These are phyloP conservation scores for Mnemiopsis leidyi DNA, from an alignment of 37 sponge, comb jelly and placozoan species.

Conservation along the genomic window DNA sequence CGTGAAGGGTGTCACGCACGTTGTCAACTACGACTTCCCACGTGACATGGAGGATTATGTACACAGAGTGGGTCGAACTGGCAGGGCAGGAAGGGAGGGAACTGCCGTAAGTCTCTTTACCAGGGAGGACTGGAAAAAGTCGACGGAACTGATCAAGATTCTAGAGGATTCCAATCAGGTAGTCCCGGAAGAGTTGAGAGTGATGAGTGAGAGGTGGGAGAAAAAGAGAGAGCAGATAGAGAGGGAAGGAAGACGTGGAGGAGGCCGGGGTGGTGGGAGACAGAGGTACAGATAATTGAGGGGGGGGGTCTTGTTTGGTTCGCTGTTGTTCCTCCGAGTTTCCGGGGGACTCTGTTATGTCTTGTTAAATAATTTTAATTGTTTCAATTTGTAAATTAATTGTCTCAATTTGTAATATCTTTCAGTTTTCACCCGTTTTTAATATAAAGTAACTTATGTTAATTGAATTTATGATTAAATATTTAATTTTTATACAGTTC, in stretches of 20 bases:
- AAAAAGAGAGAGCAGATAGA: slow-evolving; percentile 69
- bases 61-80: slow-evolving; percentile 94
- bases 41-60: slow-evolving; percentile 95
- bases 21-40: slow-evolving; percentile 94
- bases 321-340: neutral
- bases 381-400: neutral
- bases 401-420: neutral
- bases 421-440: too few species aligned
- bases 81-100: slow-evolving; percentile 90
- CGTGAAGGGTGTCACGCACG: slow-evolving; percentile 88
- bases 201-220: slow-evolving; percentile 87
- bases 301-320: neutral
- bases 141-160: slow-evolving; percentile 76
- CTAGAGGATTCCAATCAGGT: slow-evolving; percentile 85
- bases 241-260: slow-evolving; percentile 66
- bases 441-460: too few species aligned
- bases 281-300: slow-evolving; percentile 15
- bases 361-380: neutral
- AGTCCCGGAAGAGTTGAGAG: slow-evolving; percentile 84
- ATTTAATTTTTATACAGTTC: too few species aligned
- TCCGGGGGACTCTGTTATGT: neutral
- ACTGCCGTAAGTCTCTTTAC: slow-evolving; percentile 88
- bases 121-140: slow-evolving; percentile 87
- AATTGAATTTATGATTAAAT: too few species aligned
- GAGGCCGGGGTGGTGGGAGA: slow-evolving; percentile 20